A percentile compares a stretch with the other conserved stretches of the same genome.
Evolutionary conservation across 2,797 vertebrate genomes (phyloP).

Genomic region (Gymnoscopelus microlampas): DNA sequence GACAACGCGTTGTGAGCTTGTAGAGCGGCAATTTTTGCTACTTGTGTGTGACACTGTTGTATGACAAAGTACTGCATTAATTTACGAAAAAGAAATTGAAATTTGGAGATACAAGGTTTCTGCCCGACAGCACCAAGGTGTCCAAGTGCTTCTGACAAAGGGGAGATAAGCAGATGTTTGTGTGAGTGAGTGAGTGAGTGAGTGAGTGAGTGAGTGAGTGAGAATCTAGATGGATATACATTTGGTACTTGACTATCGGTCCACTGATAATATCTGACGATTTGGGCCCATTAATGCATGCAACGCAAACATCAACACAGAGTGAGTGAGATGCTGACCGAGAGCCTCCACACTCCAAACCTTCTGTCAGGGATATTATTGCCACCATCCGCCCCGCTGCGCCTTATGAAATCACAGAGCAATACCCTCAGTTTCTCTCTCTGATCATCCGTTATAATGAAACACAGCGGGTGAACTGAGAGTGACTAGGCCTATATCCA

Average conservation of each 20-base stretch:
- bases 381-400: constrained; percentile 11
- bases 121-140: background rate
- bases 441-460: constrained; percentile 32
- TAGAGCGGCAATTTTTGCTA: too few relatives aligned
- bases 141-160: background rate
- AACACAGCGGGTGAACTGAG: constrained; percentile 16
- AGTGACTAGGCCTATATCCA: constrained; percentile 18
- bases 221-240: too few relatives aligned
- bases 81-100: too few relatives aligned
- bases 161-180: background rate
- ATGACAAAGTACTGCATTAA: too few relatives aligned
- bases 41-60: too few relatives aligned
- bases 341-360: background rate
- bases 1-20: too few relatives aligned
- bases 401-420: constrained; percentile 11
- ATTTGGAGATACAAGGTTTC: background rate
- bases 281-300: background rate
- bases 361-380: constrained; percentile 14
- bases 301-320: constrained; percentile 10
- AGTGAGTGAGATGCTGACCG: background rate
- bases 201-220: background rate
- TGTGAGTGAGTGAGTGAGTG: background rate
- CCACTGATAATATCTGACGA: constrained; percentile 20
- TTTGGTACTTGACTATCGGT: background rate
- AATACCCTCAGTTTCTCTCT: constrained; percentile 11